Evolutionary conservation across 1,140 invertebrate genomes (phyloP), one percentile per base, ranked within the genome.

Genomic region (Cydia fagiglandana): DNA sequence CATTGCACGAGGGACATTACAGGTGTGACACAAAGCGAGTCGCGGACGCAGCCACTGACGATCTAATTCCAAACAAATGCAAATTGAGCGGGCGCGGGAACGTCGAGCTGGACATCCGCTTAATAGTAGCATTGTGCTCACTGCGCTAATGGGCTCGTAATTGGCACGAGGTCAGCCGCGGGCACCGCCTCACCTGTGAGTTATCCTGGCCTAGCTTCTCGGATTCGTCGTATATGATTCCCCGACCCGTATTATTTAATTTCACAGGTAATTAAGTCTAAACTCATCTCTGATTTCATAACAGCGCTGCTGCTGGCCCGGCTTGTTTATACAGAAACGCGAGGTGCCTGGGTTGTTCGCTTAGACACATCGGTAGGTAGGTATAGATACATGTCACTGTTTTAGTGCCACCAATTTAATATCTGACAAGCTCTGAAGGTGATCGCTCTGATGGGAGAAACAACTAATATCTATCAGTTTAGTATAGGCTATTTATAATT

Each of bases 31-130:
- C 76, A 85, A 84, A 85, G 81, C 82, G 77, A 28, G 66, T 24
- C 75, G 75, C 66, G 75, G 77, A 77, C 64, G 73, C 76, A 61
- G 73, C 61, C 74, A 73, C 73, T 77, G 80, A 79, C 82, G 81
- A 81, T 86, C 85, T 88, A 87, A 84, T 86, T 86, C 83, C 83
- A 91, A 89, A 89, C 89, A 90, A 91, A 91, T 88, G 90, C 85
- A 90, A 91, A 90, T 91, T 84, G 82, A 84, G 84, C 80, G 81
- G 81, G 79, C 80, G 78, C 81, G 82, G 84, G 83, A 79, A 83
- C 79, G 76, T 77, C 73, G 81, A 75, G 79, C 75, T 87, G 88
- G 84, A 90, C 88, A 90, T 91, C 86, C 86, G 84, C 78, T 86
- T 87, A 88, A 88, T 88, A 81, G 83, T 77, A 75, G 84, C 83